Base-by-base conservation (phyloP, 1,140 invertebrate species). In the Mamestra configurata region DNA sequence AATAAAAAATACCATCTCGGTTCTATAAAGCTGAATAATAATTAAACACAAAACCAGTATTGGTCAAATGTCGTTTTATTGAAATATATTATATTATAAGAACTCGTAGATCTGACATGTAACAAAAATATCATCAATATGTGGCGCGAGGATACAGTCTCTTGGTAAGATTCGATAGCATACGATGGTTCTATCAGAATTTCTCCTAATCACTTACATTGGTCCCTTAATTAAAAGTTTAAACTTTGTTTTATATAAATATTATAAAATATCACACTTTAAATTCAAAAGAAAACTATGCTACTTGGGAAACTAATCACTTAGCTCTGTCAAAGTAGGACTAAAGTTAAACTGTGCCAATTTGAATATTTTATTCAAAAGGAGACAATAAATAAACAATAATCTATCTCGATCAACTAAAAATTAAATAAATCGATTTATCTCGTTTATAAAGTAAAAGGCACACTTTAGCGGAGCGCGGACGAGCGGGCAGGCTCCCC, bases 221-320 rank as follows among this genome's bases (percentile, higher is more conserved):
- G 93, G 93, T 95, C 93, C 93, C 93, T 95, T 95, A 95, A 91
- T 93, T 93, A 93, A 94, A 93, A 94, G 89, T 89, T 94, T 93
- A 92, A 92, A 93, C 92, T 94, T 94, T 94, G 88, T 93, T 92
- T 93, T 91, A 77, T 55, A 95, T 94, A 93, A 94, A 94, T 94
- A 94, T 92, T 93, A 94, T 92, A 93, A 94, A 95, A 94, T 95
- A 95, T 95, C 93, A 95, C 93, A 94, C 92, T 93, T 95, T 94
- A 92, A 93, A 94, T 93, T 95, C 91, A 93, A 92, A 93, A 87
- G 86, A 89, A 89, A 92, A 89, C 89, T 92, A 93, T 89, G 79
- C 92, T 94, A 94, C 83, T 79, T 93, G 89, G n/a, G 90, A 93
- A 92, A 92, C 92, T 92, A 92, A 91, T 91, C 88, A 89, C 88